Evolutionary conservation across 2,888 invertebrate species (phyloP), one percentile per base, ranked within the genome.

Genomic region (Augiades crinisus): DNA sequence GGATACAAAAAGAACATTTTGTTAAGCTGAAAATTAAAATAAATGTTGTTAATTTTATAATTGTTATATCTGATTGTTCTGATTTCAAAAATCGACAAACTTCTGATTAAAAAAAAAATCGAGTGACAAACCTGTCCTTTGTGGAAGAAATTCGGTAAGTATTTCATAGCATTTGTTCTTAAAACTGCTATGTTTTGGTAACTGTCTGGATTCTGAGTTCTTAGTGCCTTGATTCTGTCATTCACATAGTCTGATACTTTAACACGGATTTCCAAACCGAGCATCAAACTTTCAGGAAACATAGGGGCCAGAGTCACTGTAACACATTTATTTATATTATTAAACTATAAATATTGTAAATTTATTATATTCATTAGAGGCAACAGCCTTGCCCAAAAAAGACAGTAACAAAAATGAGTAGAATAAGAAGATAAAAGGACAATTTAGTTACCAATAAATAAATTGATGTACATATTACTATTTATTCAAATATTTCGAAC

Each of bases 1-100:
- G 99, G 99, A 81, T 98, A 99, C 12, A 99, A 89, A 81, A 99
- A 99, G 81, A 99, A 99, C 95, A 99, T 97, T 87, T 99, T 99
- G 57, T 93, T 93, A 34, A 99, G 86, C 95, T 98, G 49, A 50
- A 50, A 41, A 41, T 22, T 3, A 13, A 16, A 38, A n/a, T n/a
- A n/a, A n/a, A n/a, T n/a, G n/a, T n/a, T n/a, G n/a, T n/a, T n/a
- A n/a, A n/a, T n/a, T n/a, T n/a, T n/a, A n/a, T n/a, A n/a, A n/a
- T n/a, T n/a, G n/a, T n/a, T n/a, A n/a, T n/a, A n/a, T n/a, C n/a
- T n/a, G n/a, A n/a, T n/a, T n/a, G n/a, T n/a, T n/a, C n/a, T n/a
- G n/a, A n/a, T n/a, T n/a, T n/a, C n/a, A n/a, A n/a, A n/a, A n/a
- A n/a, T n/a, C n/a, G n/a, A n/a, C n/a, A n/a, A 8, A 8, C 2